phyloP scores from a whole-genome alignment of 2,113 vertebrate genomes.

The Chelonoidis abingdonii region DNA sequence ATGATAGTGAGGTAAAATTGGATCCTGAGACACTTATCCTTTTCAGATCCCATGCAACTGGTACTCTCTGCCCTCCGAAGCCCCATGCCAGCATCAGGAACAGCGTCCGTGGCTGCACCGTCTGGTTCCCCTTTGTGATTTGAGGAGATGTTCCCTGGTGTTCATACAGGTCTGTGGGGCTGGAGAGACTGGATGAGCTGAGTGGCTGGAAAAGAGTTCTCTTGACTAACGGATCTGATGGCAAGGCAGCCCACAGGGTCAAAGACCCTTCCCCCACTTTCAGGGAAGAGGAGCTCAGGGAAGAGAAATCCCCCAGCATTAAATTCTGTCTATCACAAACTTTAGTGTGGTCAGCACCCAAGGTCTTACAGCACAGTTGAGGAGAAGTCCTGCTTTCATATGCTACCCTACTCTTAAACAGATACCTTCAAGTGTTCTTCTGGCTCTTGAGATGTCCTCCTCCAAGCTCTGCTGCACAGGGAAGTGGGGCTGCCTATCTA shows the following conservation, averaged over 20 bases:
- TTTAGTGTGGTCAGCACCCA: neutral
- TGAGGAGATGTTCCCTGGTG: neutral
- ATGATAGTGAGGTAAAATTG: neutral
- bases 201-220: neutral
- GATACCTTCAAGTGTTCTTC: neutral
- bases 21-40: neutral
- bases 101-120: neutral
- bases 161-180: neutral
- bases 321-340: neutral
- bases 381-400: neutral
- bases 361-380: neutral
- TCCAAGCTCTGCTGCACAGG: neutral
- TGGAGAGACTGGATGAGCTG: accelerated
- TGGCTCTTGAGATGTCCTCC: neutral
- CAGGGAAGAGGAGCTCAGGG: neutral
- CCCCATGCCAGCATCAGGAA: neutral
- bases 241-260: neutral
- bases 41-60: neutral
- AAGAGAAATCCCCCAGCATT: neutral
- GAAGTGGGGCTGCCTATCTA: neutral
- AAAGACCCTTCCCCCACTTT: neutral
- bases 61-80: neutral
- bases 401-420: neutral
- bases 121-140: neutral
- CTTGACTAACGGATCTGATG: neutral